phyloP scores from a whole-genome alignment of 2,888 invertebrate species.

The Empis livida region DNA sequence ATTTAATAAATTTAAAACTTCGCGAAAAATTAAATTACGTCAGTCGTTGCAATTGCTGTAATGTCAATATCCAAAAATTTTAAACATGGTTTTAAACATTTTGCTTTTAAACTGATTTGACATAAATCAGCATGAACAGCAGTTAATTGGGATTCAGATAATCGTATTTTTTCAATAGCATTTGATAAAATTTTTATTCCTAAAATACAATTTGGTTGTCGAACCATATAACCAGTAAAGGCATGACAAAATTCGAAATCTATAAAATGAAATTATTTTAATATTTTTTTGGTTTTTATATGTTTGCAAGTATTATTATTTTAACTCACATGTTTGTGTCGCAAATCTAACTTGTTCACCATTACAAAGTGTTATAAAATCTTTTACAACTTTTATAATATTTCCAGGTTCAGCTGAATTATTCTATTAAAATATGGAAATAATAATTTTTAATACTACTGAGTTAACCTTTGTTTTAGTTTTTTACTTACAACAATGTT shows the following conservation, averaged over 20 bases:
- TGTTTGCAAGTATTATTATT: neutral
- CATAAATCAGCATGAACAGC: constrained; percentile 90
- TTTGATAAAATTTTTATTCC: constrained; percentile 71
- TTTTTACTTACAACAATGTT: neutral
- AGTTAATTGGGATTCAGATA: constrained; percentile 79
- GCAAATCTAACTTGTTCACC: constrained; percentile 81
- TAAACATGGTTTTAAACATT: constrained; percentile 83
- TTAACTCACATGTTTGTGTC: constrained; percentile 66
- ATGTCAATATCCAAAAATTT: constrained; percentile 82
- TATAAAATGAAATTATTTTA: constrained; percentile 31
- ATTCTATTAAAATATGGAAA: constrained; percentile 21
- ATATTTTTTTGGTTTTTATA: too few species aligned
- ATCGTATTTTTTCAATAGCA: constrained; percentile 78
- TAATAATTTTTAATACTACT: neutral
- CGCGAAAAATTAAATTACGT: constrained; percentile 39
- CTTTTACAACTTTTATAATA: constrained; percentile 61
- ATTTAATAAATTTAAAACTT: constrained; percentile 1
- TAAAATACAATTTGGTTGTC: constrained; percentile 58
- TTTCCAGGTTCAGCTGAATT: constrained; percentile 24
- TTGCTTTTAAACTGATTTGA: constrained; percentile 79
- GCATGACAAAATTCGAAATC: constrained; percentile 84
- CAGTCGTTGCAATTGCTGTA: constrained; percentile 71
- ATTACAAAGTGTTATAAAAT: constrained; percentile 77
- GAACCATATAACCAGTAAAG: constrained; percentile 64
- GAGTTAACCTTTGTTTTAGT: neutral